Base-by-base conservation (phyloP, 2,113 vertebrate species). In the Mus pahari region DNA sequence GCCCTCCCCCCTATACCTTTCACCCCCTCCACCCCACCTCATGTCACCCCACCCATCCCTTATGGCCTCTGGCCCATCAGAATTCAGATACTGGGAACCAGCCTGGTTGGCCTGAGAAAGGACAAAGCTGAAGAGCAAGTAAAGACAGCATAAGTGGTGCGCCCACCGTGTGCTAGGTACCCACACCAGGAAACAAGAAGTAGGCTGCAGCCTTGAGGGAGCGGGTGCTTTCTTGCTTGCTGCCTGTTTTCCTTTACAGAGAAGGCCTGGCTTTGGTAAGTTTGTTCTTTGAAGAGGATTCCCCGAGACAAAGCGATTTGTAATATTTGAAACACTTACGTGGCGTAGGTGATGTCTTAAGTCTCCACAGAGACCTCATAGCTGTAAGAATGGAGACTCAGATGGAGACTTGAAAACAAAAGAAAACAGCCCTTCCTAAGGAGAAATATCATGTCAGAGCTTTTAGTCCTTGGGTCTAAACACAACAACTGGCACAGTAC, bases 201-300 rank as follows among this genome's bases (percentile, higher is more conserved):
- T 42, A 71, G 82, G 39, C 16, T 7, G 14, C 84, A 50, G 42
- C 58, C 74, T 89, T 42, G 64, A 28, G 75, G 62, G 62, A 84
- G 16, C 6, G 3, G 55, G 55, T 60, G 70, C 10, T 55, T 50
- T 68, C 2, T 86, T 88, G 81, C 42, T 78, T 77, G 17, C 42
- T 71, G 22, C 70, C 90, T 53, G 77, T 92, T 92, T 93, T 89
- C 53, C 75, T 93, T 95, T 93, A 68, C 94, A 95, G 71, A 92
- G 84, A 93, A 96, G 78, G 77, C 75, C 94, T 90, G 71, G 58
- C 60, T 96, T 96, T 90, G 97, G 97, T 94, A 97, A 97, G 95
- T 96, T 83, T 90, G 92, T 68, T 81, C 70, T 97, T 91, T 66
- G 68, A 89, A 84, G 79, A 84, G 17, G 70, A 5, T 90, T 74